phyloP scores from a whole-genome alignment of 2,797 vertebrate genomes.

The Chaunax sp. region DNA sequence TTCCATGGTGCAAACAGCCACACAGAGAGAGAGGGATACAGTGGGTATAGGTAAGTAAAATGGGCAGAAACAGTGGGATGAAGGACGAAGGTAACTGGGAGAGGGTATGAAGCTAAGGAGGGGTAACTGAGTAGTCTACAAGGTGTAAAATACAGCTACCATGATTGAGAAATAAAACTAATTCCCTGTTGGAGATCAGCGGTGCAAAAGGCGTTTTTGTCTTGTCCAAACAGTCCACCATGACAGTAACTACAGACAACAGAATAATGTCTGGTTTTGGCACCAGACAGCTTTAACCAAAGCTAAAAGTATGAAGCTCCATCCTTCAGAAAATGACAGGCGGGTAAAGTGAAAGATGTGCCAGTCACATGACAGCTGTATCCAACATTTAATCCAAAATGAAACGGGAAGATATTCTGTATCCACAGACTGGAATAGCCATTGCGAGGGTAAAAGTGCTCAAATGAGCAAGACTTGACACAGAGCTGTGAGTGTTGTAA shows the following conservation, averaged over 20 bases:
- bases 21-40: slow-evolving; percentile 18
- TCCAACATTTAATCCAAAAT: slow-evolving; percentile 45
- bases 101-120: slow-evolving; percentile 2
- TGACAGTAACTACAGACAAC: slow-evolving; percentile 37
- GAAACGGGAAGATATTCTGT: slow-evolving; percentile 16
- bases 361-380: slow-evolving; percentile 36
- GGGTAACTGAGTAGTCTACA: slow-evolving; percentile 29
- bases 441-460: slow-evolving; percentile 21
- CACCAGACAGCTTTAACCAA: slow-evolving; percentile 45
- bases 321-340: slow-evolving; percentile 54
- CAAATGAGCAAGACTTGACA: slow-evolving; percentile 23
- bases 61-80: slow-evolving; percentile 1
- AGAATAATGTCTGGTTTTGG: neutral
- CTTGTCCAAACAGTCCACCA: slow-evolving; percentile 47
- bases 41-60: slow-evolving; percentile 25
- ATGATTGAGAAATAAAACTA: slow-evolving; percentile 42
- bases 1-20: slow-evolving; percentile 84
- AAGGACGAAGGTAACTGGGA: slow-evolving; percentile 18
- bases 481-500: slow-evolving; percentile 28
- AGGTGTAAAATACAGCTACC: slow-evolving; percentile 33
- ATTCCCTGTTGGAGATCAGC: slow-evolving; percentile 27
- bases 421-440: slow-evolving; percentile 50
- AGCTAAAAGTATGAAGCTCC: slow-evolving; percentile 64
- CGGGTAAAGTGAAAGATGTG: slow-evolving; percentile 1
- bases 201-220: slow-evolving; percentile 11